Evolutionary conservation across 2,113 vertebrate genomes (phyloP).

Genomic region (Fregata magnificens): DNA sequence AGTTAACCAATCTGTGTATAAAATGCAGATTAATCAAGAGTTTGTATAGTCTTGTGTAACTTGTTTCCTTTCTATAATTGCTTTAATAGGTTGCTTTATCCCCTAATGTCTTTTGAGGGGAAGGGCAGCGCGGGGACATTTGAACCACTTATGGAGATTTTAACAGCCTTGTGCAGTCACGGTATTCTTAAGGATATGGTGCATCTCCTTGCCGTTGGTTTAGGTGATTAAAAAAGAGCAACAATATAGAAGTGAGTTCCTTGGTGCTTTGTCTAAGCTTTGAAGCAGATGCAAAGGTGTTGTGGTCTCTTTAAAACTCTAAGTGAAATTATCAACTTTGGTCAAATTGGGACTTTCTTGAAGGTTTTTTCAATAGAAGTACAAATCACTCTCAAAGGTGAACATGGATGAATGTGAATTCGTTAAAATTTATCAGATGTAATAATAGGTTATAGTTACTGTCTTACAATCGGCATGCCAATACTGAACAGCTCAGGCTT

Average conservation of each 20-base stretch:
- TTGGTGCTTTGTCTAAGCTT: not conserved
- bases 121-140: not conserved
- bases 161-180: not conserved
- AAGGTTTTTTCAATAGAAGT: not conserved
- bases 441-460: not conserved
- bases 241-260: not conserved
- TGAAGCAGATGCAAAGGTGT: not conserved
- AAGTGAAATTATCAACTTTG: not conserved
- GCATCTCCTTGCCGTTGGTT: not conserved
- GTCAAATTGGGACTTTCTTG: not conserved
- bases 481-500: not conserved
- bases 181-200: not conserved
- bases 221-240: not conserved
- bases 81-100: not conserved
- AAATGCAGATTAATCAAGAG: not conserved
- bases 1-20: not conserved
- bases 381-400: not conserved
- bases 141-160: fast-evolving
- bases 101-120: not conserved
- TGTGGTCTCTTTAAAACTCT: not conserved
- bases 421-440: not conserved
- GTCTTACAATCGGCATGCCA: not conserved
- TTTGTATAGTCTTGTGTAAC: not conserved
- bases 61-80: not conserved
- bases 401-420: too few relatives aligned